phyloP scores from a whole-genome alignment of 1,140 invertebrate genomes.

The Cepaea nemoralis region DNA sequence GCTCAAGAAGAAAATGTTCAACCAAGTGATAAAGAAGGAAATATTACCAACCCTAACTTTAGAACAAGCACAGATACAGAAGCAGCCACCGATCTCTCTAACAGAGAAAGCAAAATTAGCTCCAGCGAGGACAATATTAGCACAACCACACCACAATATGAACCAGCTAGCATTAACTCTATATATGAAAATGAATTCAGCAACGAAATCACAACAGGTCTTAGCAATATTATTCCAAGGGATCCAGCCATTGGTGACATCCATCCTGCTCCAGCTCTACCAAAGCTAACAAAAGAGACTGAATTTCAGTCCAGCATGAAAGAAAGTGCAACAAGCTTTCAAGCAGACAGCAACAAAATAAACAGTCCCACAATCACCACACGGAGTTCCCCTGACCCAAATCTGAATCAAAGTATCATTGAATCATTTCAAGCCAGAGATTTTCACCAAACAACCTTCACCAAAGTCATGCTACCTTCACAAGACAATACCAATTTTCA shows the following conservation, averaged over 20 bases:
- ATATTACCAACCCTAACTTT: too few species aligned
- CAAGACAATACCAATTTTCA: too few species aligned
- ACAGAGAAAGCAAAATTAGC: not conserved
- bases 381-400: not conserved
- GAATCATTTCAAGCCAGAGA: not conserved
- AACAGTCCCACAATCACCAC: not conserved
- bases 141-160: not conserved
- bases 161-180: not conserved
- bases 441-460: not conserved
- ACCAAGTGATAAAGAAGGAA: not conserved
- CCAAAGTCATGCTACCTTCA: not conserved
- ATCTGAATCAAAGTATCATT: not conserved
- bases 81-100: too few species aligned
- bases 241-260: not conserved
- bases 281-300: not conserved
- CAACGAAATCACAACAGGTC: not conserved
- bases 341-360: not conserved
- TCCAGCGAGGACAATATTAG: not conserved
- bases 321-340: not conserved
- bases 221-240: not conserved
- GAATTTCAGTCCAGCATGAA: not conserved
- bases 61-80: too few species aligned
- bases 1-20: not conserved
- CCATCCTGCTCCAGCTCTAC: not conserved
- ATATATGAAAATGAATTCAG: not conserved